Evolutionary conservation across 2,888 invertebrate genomes (phyloP).

Genomic region (Nebria salina): DNA sequence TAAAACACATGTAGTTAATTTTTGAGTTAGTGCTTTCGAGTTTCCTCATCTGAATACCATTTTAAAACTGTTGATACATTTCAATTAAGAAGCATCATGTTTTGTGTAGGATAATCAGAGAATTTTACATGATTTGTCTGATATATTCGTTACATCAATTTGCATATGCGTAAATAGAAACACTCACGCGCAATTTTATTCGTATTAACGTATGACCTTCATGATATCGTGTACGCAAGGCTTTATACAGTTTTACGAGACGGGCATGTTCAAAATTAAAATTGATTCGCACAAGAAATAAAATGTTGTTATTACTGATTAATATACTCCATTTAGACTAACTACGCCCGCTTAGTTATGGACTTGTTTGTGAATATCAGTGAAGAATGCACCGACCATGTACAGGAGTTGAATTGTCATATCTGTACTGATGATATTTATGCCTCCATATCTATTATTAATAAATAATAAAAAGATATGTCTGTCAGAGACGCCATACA

Average conservation of each 20-base stretch:
- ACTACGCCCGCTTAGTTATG: not conserved
- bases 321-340: not conserved
- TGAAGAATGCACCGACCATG: constrained; percentile 6
- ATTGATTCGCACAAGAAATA: not conserved
- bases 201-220: too few relatives aligned
- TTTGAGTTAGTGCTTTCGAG: too few relatives aligned
- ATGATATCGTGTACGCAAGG: too few relatives aligned
- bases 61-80: too few relatives aligned
- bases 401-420: constrained; percentile 27
- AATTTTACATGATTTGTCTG: too few relatives aligned
- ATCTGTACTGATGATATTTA: constrained; percentile 37
- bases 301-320: not conserved
- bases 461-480: constrained; percentile 34
- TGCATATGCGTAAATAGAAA: too few relatives aligned
- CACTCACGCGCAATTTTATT: too few relatives aligned
- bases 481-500: constrained; percentile 22
- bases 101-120: too few relatives aligned
- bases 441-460: constrained; percentile 35
- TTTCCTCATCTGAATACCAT: too few relatives aligned
- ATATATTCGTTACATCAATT: too few relatives aligned
- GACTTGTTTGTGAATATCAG: constrained; percentile 6
- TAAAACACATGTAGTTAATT: not conserved
- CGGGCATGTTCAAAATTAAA: not conserved
- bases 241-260: too few relatives aligned
- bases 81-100: too few relatives aligned